Evolutionary conservation across 2,888 invertebrate genomes (phyloP).

Genomic region (Octodonta nipae): DNA sequence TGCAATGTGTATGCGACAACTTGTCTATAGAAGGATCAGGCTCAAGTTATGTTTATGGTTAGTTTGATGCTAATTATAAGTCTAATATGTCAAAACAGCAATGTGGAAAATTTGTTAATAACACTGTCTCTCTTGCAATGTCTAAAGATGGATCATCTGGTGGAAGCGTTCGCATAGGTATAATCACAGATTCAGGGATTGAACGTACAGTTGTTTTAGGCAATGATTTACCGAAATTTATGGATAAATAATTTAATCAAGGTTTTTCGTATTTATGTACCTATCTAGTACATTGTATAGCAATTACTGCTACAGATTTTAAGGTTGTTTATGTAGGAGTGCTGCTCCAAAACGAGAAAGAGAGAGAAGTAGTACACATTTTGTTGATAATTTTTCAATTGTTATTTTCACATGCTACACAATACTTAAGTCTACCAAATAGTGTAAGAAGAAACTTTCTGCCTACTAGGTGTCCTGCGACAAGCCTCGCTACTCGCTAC

Average conservation of each 20-base stretch:
- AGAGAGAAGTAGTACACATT: no score
- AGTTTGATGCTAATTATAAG: slow-evolving; percentile 83
- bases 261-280: no score
- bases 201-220: slow-evolving; percentile 59
- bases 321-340: no score
- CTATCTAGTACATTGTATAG: no score
- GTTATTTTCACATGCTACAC: no score
- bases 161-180: slow-evolving; percentile 78
- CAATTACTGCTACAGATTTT: no score
- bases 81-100: slow-evolving; percentile 75
- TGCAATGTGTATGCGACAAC: slow-evolving; percentile 81
- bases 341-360: no score
- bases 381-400: no score
- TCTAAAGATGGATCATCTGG: slow-evolving; percentile 89
- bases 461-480: no score
- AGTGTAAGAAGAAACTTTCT: no score
- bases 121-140: slow-evolving; percentile 79
- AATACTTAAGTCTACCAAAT: no score
- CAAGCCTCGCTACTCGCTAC: no score
- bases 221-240: slow-evolving; percentile 60
- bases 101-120: slow-evolving; percentile 73
- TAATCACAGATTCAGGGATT: slow-evolving; percentile 74
- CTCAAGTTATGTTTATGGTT: slow-evolving; percentile 89
- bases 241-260: slow-evolving; percentile 54
- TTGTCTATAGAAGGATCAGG: slow-evolving; percentile 91